phyloP scores from a whole-genome alignment of 2,113 vertebrate species.

The Petroica traversi region DNA sequence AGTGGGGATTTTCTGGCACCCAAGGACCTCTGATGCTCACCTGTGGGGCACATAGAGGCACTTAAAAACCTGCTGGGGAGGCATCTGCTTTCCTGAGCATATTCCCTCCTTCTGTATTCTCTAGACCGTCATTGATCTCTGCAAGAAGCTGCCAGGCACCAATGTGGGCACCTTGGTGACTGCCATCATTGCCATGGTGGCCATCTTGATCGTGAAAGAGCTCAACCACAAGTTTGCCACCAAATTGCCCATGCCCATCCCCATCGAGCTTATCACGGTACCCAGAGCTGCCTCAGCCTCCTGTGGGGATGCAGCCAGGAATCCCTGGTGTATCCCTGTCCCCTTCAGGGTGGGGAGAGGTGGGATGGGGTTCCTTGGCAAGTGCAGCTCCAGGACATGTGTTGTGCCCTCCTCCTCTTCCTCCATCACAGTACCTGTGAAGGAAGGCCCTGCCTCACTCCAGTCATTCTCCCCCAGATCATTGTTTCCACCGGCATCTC shows the following conservation, averaged over 20 bases:
- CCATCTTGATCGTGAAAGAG: slow-evolving; percentile 83
- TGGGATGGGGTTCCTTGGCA: background rate
- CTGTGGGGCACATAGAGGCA: background rate
- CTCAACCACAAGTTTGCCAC: slow-evolving; percentile 77
- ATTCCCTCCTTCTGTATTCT: background rate
- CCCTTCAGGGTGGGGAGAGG: background rate
- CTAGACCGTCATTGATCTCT: slow-evolving; percentile 84
- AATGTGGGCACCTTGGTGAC: slow-evolving; percentile 79
- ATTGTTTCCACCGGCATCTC: slow-evolving; percentile 84
- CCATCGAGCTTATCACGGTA: slow-evolving; percentile 89
- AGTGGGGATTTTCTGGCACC: slow-evolving; percentile 47
- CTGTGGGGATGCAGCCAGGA: background rate
- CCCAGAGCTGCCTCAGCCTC: background rate
- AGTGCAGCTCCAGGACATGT: background rate
- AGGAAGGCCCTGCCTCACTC: background rate
- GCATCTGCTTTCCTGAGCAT: background rate
- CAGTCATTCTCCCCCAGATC: slow-evolving; percentile 73
- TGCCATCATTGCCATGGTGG: slow-evolving; percentile 76
- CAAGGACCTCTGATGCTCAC: background rate
- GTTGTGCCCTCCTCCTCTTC: background rate
- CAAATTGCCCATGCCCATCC: slow-evolving; percentile 85
- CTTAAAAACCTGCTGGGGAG: background rate
- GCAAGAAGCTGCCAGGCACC: slow-evolving; percentile 74
- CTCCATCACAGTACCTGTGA: background rate
- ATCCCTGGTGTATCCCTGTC: background rate